Evolutionary conservation across 2,888 invertebrate genomes (phyloP).

Genomic region (Danaus chrysippus): DNA sequence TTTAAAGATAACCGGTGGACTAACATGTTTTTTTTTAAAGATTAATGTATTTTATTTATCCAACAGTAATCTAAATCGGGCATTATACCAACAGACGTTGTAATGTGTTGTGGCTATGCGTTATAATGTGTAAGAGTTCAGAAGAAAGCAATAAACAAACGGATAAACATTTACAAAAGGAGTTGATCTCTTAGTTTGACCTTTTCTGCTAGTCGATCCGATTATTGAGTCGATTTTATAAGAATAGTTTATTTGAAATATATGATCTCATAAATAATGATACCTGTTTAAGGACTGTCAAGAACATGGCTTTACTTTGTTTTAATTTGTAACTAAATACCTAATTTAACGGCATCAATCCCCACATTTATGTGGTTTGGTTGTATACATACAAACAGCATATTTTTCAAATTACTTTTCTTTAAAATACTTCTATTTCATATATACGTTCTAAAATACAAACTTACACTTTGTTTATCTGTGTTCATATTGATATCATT

Average conservation of each 20-base stretch:
- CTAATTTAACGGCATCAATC: too few species aligned
- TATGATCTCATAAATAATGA: too few species aligned
- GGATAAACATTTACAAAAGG: constrained; percentile 32
- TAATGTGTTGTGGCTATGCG: constrained; percentile 19
- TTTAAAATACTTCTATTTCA: too few species aligned
- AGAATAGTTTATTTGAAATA: not conserved
- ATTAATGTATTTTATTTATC: not conserved
- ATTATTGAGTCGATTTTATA: constrained; percentile 7
- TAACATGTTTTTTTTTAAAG: not conserved
- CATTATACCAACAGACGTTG: constrained; percentile 15
- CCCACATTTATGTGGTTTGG: too few species aligned
- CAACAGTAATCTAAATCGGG: constrained; percentile 7
- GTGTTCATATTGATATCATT: too few species aligned
- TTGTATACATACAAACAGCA: too few species aligned
- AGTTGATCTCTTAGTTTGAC: constrained; percentile 30
- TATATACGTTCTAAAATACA: too few species aligned
- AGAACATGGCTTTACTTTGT: too few species aligned
- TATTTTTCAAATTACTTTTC: too few species aligned
- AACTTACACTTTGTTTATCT: too few species aligned
- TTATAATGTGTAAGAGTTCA: constrained; percentile 21
- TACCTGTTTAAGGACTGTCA: too few species aligned
- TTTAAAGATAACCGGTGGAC: not conserved
- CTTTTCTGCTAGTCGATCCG: constrained; percentile 28
- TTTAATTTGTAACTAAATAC: too few species aligned
- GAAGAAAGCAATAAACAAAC: constrained; percentile 34